These are phyloP conservation scores for Elgonia sp. DNA, from an alignment of 2,888 invertebrate species.

Conservation along the genomic window DNA sequence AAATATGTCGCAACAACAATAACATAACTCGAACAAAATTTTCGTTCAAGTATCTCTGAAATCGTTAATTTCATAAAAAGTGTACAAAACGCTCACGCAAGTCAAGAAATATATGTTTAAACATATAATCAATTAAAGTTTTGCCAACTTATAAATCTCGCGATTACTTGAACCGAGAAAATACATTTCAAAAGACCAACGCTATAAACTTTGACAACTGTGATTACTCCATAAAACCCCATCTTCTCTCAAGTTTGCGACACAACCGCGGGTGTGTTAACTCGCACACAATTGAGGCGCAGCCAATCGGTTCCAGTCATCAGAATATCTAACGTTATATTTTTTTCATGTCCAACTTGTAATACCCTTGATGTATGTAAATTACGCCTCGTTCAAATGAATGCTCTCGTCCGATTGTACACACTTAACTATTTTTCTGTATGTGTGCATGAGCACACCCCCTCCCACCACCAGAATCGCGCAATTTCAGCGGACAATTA, in stretches of 20 bases:
- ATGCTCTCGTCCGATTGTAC: constrained; percentile 35
- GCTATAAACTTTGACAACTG: constrained; percentile 66
- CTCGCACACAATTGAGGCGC: constrained; percentile 24
- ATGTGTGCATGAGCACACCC: not conserved
- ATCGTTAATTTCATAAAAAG: constrained; percentile 52
- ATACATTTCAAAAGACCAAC: constrained; percentile 49
- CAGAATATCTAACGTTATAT: constrained; percentile 60
- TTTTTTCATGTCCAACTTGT: constrained; percentile 64
- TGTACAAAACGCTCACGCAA: constrained; percentile 25
- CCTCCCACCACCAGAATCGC: constrained; percentile 63
- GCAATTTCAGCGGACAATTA: constrained; percentile 80
- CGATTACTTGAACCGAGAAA: constrained; percentile 62
- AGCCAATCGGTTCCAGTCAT: constrained; percentile 57
- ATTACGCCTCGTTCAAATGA: constrained; percentile 64
- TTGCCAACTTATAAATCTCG: constrained; percentile 68
- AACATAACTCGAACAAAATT: not conserved
- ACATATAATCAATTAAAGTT: constrained; percentile 70
- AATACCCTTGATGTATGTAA: constrained; percentile 67
- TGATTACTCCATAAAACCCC: constrained; percentile 60
- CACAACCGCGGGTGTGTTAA: constrained; percentile 2
- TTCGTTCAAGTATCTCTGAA: not conserved
- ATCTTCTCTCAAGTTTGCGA: constrained; percentile 46
- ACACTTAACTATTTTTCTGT: not conserved
- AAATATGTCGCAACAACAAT: no score
- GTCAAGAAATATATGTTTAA: constrained; percentile 61